Evolutionary conservation across 2,888 invertebrate genomes (phyloP).

Genomic region (Leucophora obtusa): DNA sequence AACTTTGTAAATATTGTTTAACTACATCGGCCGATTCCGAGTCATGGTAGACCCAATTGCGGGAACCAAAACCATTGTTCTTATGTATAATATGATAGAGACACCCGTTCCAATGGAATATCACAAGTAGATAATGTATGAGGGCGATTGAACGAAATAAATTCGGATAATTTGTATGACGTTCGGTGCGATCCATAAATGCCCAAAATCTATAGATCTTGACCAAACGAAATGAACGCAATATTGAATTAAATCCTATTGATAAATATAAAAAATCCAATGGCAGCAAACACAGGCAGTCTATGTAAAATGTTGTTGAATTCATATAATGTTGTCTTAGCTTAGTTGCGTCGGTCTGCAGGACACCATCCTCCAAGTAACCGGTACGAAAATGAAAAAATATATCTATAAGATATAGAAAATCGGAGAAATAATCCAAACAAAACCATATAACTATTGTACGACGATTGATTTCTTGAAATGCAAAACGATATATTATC

Average conservation of each 20-base stretch:
- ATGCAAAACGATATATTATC: conserved; percentile 99
- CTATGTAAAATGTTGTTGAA: conserved; percentile 97
- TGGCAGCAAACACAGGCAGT: conserved; percentile 97
- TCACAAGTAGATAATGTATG: conserved; percentile 97
- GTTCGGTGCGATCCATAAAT: conserved; percentile 98
- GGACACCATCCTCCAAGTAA: conserved; percentile 97
- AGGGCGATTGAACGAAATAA: conserved; percentile 94
- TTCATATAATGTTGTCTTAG: conserved; percentile 98
- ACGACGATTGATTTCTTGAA: conserved; percentile 97
- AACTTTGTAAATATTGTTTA: conserved; percentile 97
- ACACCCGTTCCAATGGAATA: conserved; percentile 99
- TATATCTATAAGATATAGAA: conserved; percentile 97
- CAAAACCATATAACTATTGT: conserved; percentile 97
- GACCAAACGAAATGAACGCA: conserved; percentile 96
- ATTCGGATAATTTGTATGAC: conserved; percentile 99
- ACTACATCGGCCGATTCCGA: conserved; percentile 92
- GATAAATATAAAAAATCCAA: conserved; percentile 98
- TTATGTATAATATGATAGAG: conserved; percentile 97
- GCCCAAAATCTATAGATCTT: conserved; percentile 99
- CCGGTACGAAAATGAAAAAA: conserved; percentile 98
- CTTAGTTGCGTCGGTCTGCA: conserved; percentile 96
- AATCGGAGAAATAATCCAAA: conserved; percentile 97
- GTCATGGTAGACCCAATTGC: conserved; percentile 94
- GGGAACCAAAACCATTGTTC: conserved; percentile 95
- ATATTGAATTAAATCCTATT: conserved; percentile 97